Base-by-base conservation (phyloP, 2,113 vertebrate species). In the Tachysurus vachellii region DNA sequence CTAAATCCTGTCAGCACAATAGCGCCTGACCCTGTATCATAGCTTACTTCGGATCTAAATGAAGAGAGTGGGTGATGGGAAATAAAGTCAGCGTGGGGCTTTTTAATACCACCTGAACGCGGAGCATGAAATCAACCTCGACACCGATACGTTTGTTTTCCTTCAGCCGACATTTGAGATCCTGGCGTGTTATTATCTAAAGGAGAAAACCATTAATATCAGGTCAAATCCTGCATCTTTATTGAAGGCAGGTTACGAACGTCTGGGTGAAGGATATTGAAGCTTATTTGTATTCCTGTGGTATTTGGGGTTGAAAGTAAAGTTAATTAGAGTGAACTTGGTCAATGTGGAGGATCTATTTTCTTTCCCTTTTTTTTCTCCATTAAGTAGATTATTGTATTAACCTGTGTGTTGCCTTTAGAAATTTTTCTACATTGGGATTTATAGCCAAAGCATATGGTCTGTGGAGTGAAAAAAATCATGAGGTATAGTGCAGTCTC, bases 91-190 rank as follows among this genome's bases (percentile, higher is more conserved):
- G 87, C 86, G 44, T 89, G 86, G 44, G 70, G 28, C 70, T 82
- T 86, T 87, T 86, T 77, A 70, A 88, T 86, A 59, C 82, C 44
- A 81, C 81, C 76, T 86, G 64, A 82, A 85, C 82, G 70, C 85
- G 62, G 73, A 87, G 89, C 82, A n/a, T 88, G 89, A 90, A 88
- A 90, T 88, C 71, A 54, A 82, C 61, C 14, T 19, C 66, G 86
- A 86, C 89, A 77, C 44, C 50, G 79, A 88, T 88, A 73, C 62
- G 56, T 26, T 82, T 83, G 84, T 88, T 81, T 84, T 73, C 16
- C 66, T 56, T 23, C 21, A 53, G 82, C 59, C 3, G 61, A 81
- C 59, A 77, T n/a, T 28, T 47, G 56, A 84, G 54, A 44, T 5
- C 83, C 9, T 1, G 36, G 83, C 31, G 50, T 82, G 28, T 85